Conservation (phyloP, 2,888 invertebrate species). For the Tupiocoris notatus region DNA sequence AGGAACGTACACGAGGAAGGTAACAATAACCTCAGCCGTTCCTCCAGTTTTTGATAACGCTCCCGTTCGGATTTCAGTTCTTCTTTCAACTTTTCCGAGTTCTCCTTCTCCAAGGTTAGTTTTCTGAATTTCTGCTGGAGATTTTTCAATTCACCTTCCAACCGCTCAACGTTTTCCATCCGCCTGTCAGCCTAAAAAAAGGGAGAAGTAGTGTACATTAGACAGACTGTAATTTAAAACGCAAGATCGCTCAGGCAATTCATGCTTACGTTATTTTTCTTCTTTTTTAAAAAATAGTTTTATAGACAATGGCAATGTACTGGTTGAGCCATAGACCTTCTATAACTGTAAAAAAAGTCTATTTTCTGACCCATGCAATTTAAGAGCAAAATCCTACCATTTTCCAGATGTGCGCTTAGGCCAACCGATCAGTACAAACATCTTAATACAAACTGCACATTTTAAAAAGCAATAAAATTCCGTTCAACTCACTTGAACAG, state of each 20-base stretch:
- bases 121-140: conserved; percentile 70
- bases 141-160: conserved; percentile 53
- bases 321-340: too few species aligned
- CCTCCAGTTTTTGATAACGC: conserved; percentile 33
- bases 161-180: conserved; percentile 61
- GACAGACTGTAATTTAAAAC: too few species aligned
- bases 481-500: conserved; percentile 59
- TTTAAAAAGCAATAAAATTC: neutral
- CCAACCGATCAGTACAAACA: too few species aligned
- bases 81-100: conserved; percentile 68
- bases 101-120: conserved; percentile 70
- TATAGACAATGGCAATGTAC: too few species aligned
- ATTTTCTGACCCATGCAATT: too few species aligned
- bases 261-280: too few species aligned
- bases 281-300: too few species aligned
- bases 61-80: conserved; percentile 43
- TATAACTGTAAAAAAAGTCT: too few species aligned
- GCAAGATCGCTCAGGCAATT: too few species aligned
- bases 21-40: conserved; percentile 31
- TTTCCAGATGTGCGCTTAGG: too few species aligned
- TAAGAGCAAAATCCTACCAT: too few species aligned
- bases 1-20: conserved; percentile 23
- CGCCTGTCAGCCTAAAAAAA: conserved; percentile 52
- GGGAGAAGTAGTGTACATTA: conserved; percentile 13
- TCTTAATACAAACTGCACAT: neutral